A percentile compares a stretch with the other conserved stretches of the same genome.
Conservation (phyloP, 2,888 invertebrate genomes). For the Serripes groenlandicus region DNA sequence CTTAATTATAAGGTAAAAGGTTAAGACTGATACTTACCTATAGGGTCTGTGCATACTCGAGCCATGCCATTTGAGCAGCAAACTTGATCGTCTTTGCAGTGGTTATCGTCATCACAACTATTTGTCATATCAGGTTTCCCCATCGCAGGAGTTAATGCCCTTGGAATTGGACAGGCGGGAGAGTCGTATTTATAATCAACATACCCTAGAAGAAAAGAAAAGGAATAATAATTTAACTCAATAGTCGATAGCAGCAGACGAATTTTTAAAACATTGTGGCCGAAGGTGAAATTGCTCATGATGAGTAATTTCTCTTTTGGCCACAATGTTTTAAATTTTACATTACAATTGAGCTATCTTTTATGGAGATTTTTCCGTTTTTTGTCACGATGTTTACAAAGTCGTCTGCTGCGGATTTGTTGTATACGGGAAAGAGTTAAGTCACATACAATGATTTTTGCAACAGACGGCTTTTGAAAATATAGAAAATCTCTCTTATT, state of each 20-base stretch:
- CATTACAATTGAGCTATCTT: too few relatives aligned
- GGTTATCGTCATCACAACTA: constrained; percentile 35
- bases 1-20: not conserved
- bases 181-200: constrained; percentile 26
- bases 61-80: constrained; percentile 47
- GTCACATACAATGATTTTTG: too few relatives aligned
- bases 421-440: too few relatives aligned
- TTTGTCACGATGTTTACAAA: too few relatives aligned
- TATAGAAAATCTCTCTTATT: too few relatives aligned
- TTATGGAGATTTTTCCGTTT: too few relatives aligned
- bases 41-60: constrained; percentile 25
- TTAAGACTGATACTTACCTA: constrained; percentile 32
- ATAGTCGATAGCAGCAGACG: not conserved
- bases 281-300: too few relatives aligned
- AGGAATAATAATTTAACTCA: not conserved
- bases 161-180: constrained; percentile 38
- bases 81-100: constrained; percentile 26
- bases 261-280: too few relatives aligned
- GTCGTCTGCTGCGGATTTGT: too few relatives aligned
- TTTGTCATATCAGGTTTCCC: not conserved
- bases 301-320: too few relatives aligned
- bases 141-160: not conserved
- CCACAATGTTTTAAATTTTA: too few relatives aligned
- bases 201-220: constrained; percentile 40
- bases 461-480: too few relatives aligned